A percentile compares a stretch with the other conserved stretches of the same genome.
Evolutionary conservation across 2,113 vertebrate genomes (phyloP).

Genomic region (Haemorhous mexicanus): DNA sequence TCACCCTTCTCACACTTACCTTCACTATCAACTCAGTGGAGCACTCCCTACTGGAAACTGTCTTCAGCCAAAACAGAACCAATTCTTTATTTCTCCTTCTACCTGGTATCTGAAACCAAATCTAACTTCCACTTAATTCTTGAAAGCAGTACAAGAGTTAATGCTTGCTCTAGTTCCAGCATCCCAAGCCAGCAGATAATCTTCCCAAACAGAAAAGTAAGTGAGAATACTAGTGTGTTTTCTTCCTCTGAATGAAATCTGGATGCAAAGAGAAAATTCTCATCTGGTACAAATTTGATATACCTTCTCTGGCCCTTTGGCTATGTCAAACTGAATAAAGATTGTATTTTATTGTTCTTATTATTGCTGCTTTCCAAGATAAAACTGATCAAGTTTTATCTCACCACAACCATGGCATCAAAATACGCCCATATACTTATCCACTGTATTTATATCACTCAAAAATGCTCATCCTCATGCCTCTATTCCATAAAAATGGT

Average conservation of each 20-base stretch:
- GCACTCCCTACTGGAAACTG: neutral
- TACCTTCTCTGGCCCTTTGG: neutral
- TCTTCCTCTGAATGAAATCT: neutral
- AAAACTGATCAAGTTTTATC: neutral
- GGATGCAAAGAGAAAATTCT: neutral
- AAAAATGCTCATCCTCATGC: neutral
- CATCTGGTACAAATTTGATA: neutral
- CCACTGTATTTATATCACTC: neutral
- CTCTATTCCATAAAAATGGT: neutral
- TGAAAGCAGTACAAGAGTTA: neutral
- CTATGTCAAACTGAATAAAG: neutral
- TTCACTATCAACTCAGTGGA: neutral
- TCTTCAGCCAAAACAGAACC: neutral
- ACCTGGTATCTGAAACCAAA: neutral
- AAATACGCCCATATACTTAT: neutral
- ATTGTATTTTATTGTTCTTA: neutral
- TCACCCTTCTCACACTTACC: fast-evolving
- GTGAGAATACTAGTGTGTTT: neutral
- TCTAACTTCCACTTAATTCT: neutral
- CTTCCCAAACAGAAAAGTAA: neutral
- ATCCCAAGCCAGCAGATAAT: neutral
- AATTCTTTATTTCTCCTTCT: neutral
- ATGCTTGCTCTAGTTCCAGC: neutral
- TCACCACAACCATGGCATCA: neutral
- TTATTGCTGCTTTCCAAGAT: neutral